phyloP scores from a whole-genome alignment of 2,113 vertebrate genomes.

The Labeo rohita region DNA sequence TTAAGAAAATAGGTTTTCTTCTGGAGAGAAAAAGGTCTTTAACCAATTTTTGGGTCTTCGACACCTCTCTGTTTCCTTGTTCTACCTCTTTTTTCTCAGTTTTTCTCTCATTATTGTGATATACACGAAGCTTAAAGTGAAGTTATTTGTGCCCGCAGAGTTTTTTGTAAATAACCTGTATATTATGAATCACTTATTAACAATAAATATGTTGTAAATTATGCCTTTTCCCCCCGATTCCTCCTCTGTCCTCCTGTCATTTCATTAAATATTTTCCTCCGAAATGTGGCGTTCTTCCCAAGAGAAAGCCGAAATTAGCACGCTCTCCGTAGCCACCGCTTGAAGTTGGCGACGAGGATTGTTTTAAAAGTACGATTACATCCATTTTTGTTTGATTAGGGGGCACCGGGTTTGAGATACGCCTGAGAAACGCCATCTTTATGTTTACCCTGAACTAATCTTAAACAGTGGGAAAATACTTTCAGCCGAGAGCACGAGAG shows the following conservation, averaged over 20 bases:
- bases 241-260: conserved; percentile 7
- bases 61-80: conserved; percentile 54
- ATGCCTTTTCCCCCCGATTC: conserved; percentile 68
- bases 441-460: conserved; percentile 56
- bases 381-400: conserved; percentile 39
- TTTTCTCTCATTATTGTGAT: conserved; percentile 61
- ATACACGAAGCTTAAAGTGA: conserved; percentile 83
- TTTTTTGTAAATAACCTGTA: conserved; percentile 86
- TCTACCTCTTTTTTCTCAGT: conserved; percentile 54
- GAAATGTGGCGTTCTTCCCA: conserved; percentile 21
- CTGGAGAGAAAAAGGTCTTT: conserved; percentile 51
- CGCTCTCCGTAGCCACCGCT: neutral
- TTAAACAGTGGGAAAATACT: conserved; percentile 59
- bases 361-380: conserved; percentile 26
- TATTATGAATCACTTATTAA: conserved; percentile 89
- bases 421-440: conserved; percentile 49
- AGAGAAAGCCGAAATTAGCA: conserved; percentile 26
- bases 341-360: neutral
- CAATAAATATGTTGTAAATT: conserved; percentile 92
- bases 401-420: conserved; percentile 32
- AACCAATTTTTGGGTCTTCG: conserved; percentile 57
- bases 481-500: conserved; percentile 17
- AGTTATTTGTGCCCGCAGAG: conserved; percentile 79
- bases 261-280: conserved; percentile 13
- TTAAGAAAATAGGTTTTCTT: conserved; percentile 57